Percentiles rank a stretch among this genome's conserved stretches.
These are phyloP conservation scores for Aethes cnicana DNA, from an alignment of 2,888 invertebrate genomes.

Conservation along the genomic window DNA sequence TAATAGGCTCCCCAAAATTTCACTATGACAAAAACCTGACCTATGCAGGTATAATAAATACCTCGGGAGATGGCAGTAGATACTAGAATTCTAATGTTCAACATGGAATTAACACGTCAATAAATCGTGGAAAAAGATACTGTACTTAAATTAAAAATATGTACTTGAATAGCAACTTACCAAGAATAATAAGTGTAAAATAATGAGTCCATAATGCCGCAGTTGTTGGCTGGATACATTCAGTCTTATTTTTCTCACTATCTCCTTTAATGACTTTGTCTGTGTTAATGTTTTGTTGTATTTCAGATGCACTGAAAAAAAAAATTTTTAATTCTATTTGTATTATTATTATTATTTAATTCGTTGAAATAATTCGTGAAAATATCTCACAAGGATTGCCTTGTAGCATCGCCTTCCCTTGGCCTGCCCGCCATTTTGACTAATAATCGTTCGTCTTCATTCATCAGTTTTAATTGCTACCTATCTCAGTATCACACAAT, in stretches of 20 bases:
- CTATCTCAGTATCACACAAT: constrained; percentile 15
- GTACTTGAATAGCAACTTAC: constrained; percentile 38
- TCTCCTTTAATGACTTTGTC: constrained; percentile 39
- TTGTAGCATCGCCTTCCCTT: constrained; percentile 42
- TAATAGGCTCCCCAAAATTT: too few relatives aligned
- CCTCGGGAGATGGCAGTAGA: too few relatives aligned
- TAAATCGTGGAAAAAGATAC: not conserved
- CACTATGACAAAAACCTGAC: too few relatives aligned
- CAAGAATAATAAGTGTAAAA: constrained; percentile 42
- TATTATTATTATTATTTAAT: too few relatives aligned
- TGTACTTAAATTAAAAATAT: not conserved
- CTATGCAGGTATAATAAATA: too few relatives aligned
- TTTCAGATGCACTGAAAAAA: constrained; percentile 42
- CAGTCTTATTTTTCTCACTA: constrained; percentile 34
- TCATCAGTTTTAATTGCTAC: constrained; percentile 50
- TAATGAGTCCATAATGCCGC: constrained; percentile 38
- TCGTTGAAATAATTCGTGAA: too few relatives aligned
- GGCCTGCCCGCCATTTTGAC: constrained; percentile 42
- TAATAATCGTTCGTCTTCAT: constrained; percentile 61
- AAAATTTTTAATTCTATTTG: too few relatives aligned
- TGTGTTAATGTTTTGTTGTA: constrained; percentile 35
- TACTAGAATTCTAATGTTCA: too few relatives aligned
- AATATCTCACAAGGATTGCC: constrained; percentile 46
- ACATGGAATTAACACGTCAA: too few relatives aligned
- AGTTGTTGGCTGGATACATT: constrained; percentile 31